Conservation (phyloP, 2,888 invertebrate genomes). For the Andrena bucephala region DNA sequence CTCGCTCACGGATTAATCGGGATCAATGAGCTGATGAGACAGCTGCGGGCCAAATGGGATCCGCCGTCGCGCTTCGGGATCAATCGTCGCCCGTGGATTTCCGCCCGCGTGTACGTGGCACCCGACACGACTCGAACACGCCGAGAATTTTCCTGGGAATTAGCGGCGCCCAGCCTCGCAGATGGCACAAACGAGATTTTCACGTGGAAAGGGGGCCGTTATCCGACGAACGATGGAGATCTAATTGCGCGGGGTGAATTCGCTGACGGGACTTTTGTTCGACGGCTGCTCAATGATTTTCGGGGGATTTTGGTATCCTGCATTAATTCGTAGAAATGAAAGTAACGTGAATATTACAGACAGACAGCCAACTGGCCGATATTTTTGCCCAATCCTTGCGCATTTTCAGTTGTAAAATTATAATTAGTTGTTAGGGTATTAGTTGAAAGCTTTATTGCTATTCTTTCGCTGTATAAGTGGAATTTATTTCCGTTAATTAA, state of each 20-base stretch:
- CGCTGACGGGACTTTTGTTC: slow-evolving; percentile 4
- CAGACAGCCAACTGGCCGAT: too few relatives aligned
- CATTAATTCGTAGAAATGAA: not conserved
- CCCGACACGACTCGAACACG: slow-evolving; percentile 2
- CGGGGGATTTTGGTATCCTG: not conserved
- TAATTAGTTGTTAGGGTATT: too few relatives aligned
- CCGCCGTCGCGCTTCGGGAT: slow-evolving; percentile 46
- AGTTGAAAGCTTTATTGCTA: too few relatives aligned
- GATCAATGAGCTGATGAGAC: slow-evolving; percentile 74
- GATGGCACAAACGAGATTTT: slow-evolving; percentile 53
- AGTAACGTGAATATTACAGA: too few relatives aligned
- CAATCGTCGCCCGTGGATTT: slow-evolving; percentile 38
- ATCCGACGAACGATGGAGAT: not conserved
- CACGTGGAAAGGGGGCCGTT: not conserved
- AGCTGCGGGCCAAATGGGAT: slow-evolving; percentile 73
- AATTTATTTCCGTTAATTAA: too few relatives aligned
- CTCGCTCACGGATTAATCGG: slow-evolving; percentile 68
- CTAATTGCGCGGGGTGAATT: slow-evolving; percentile 7
- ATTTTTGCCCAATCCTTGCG: too few relatives aligned
- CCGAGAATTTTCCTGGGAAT: slow-evolving; percentile 46
- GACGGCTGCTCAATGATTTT: not conserved
- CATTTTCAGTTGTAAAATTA: too few relatives aligned
- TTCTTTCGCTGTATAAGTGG: too few relatives aligned
- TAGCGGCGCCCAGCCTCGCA: slow-evolving; percentile 18
- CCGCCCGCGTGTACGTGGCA: slow-evolving; percentile 29